A percentile compares a stretch with the other conserved stretches of the same genome.
Evolutionary conservation across 2,888 invertebrate genomes (phyloP).

Genomic region (Orthosia cruda): DNA sequence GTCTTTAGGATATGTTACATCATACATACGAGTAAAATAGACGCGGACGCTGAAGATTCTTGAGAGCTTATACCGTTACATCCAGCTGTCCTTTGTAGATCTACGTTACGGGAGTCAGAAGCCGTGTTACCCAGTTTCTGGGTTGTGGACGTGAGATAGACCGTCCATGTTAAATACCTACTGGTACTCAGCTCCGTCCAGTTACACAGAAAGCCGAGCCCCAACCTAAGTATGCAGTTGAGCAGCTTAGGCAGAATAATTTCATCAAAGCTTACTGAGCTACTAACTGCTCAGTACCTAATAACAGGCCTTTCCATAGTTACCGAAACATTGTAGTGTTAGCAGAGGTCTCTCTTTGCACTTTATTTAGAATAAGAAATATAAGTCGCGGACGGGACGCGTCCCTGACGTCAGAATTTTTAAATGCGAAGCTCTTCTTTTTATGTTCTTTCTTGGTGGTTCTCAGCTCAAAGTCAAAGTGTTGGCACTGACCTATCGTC

Average conservation of each 20-base stretch:
- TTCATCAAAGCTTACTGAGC: background rate
- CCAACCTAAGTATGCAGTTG: background rate
- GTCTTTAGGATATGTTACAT: constrained; percentile 37
- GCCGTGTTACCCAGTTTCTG: too few species aligned
- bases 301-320: background rate
- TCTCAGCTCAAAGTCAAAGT: too few species aligned
- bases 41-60: background rate
- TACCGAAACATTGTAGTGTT: constrained; percentile 8
- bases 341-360: background rate
- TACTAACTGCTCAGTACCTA: background rate
- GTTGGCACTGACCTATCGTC: too few species aligned
- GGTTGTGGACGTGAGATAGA: background rate
- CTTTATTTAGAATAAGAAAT: constrained; percentile 6
- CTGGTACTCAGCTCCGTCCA: background rate
- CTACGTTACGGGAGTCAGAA: background rate
- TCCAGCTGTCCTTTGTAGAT: background rate
- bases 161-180: background rate
- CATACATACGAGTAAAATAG: background rate
- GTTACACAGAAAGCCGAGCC: background rate
- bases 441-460: too few species aligned
- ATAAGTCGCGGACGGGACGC: too few species aligned
- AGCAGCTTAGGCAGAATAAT: background rate
- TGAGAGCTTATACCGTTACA: background rate
- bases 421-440: too few species aligned
- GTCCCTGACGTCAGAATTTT: too few species aligned